Evolutionary conservation across 2,797 vertebrate species (phyloP).

Genomic region (Micrastur ruficollis): DNA sequence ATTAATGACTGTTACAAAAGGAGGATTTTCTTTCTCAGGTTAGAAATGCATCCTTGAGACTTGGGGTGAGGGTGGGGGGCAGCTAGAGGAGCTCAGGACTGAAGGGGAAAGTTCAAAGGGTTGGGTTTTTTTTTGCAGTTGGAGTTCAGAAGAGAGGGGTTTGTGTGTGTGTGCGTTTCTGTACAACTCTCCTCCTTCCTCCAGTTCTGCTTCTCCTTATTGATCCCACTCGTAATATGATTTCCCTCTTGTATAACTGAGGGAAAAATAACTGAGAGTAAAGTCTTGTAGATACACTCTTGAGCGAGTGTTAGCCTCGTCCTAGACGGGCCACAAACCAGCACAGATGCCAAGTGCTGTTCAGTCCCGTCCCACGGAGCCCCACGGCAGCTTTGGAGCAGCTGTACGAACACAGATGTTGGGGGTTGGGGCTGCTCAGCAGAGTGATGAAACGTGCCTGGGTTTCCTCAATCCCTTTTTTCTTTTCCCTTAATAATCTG

Average conservation of each 20-base stretch:
- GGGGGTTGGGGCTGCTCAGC: neutral
- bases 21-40: constrained; percentile 22
- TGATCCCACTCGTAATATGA: neutral
- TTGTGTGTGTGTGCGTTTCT: neutral
- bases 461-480: neutral
- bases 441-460: neutral
- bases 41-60: neutral
- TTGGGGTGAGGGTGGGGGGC: neutral
- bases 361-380: neutral
- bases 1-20: constrained; percentile 8
- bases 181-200: neutral
- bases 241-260: neutral
- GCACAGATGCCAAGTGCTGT: neutral
- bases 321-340: neutral
- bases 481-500: neutral
- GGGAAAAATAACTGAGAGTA: neutral
- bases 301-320: neutral
- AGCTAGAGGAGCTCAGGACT: neutral
- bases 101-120: constrained; percentile 3
- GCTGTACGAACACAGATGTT: accelerated
- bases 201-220: neutral
- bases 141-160: neutral
- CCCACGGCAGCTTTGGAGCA: neutral
- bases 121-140: neutral
- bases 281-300: neutral